These are phyloP conservation scores for Sipha maydis DNA, from an alignment of 2,888 invertebrate species.

Conservation along the genomic window DNA sequence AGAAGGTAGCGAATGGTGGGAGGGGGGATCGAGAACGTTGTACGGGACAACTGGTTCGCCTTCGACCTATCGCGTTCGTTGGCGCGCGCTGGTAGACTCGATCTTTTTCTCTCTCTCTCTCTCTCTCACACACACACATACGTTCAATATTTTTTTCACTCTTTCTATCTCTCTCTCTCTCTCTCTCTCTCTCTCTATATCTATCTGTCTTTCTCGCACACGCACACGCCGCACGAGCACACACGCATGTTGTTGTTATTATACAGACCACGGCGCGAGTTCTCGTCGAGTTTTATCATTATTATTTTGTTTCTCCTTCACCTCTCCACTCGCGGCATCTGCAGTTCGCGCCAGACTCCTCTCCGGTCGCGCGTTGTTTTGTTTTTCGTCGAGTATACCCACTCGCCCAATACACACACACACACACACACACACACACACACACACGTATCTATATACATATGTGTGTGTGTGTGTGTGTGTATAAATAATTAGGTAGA, in stretches of 20 bases:
- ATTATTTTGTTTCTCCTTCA: background rate
- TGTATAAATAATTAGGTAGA: constrained; percentile 33
- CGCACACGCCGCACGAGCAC: background rate
- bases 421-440: no score
- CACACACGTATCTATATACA: no score
- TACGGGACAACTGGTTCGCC: constrained; percentile 55
- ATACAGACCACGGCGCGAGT: no score
- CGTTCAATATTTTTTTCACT: background rate
- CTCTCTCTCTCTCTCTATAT: background rate
- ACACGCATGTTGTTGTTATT: background rate
- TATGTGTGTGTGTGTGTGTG: background rate
- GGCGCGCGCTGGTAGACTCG: background rate
- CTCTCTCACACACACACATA: background rate
- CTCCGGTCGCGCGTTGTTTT: background rate
- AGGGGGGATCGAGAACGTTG: background rate
- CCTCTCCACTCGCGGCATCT: background rate
- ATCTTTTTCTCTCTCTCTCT: background rate
- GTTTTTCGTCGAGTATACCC: background rate
- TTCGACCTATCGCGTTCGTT: constrained; percentile 50
- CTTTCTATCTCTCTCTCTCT: background rate
- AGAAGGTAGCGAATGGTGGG: background rate
- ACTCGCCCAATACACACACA: background rate
- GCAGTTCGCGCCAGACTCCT: background rate
- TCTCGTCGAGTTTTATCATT: background rate
- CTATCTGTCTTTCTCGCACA: background rate